Base-by-base conservation (phyloP, 2,888 invertebrate species). In the Cephalotes varians region DNA sequence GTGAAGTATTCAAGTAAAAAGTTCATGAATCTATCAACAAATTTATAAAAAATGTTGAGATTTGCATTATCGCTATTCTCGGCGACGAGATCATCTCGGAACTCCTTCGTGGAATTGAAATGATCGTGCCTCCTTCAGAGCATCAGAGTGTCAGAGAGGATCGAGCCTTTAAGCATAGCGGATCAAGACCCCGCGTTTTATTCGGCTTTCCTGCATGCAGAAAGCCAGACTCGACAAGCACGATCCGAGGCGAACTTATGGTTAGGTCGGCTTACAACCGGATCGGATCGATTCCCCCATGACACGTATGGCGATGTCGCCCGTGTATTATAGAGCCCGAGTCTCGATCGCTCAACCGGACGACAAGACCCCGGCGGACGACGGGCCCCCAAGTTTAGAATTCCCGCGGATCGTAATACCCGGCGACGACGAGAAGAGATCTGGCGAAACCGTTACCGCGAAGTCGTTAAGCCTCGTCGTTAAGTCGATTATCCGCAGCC, bases 241-340 rank as follows among this genome's bases (percentile, higher is more conserved):
- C 65, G 64, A 88, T 88, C 84, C 83, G 54, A 87, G 83, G 74
- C 79, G 86, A 86, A 82, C 89, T 89, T 89, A 89, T 89, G 89
- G 89, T 85, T 87, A 87, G 88, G 89, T 89, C 89, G 85, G 79
- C 87, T 89, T 90, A 91, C 91, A 91, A 91, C 90, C 91, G 91
- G 90, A 92, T 91, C 91, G 92, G 89, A 92, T 92, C 90, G 87
- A 92, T 92, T 92, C 91, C 89, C 77, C 89, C 88, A 84, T 90
- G 90, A 88, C 90, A 90, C 89, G 87, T 89, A 89, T 87, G 89
- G 88, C 87, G 85, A 88, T 89, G 89, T 89, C 89, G 88, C 87
- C 73, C 82, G 87, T 89, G 88, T 88, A 87, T 89, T 89, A 89
- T 85, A 85, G 87, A 85, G 73, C 81, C 76, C 81, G 73, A 72